Conservation (phyloP, 2,113 vertebrate species). For the Tupaia tana region DNA sequence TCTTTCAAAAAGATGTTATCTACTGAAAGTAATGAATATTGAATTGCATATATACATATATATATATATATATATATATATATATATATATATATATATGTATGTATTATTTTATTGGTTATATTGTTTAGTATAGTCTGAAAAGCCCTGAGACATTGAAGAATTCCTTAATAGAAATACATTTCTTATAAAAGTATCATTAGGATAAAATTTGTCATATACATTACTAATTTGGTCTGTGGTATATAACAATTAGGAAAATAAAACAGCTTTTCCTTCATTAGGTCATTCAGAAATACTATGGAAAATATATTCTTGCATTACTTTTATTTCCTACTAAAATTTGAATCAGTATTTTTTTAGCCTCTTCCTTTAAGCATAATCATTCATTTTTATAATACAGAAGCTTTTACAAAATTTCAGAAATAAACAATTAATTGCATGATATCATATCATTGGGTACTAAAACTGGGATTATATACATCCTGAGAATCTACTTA, state of each 20-base stretch:
- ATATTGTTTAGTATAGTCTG: background rate
- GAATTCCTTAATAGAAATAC: background rate
- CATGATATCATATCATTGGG: background rate
- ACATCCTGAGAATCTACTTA: background rate
- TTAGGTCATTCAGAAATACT: background rate
- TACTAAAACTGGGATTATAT: background rate
- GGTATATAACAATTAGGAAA: background rate
- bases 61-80: no score
- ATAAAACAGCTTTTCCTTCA: background rate
- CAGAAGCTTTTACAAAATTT: background rate
- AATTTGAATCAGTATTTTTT: background rate
- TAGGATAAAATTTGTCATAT: background rate
- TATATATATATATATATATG: rapidly evolving
- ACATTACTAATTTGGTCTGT: background rate
- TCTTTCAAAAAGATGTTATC: background rate
- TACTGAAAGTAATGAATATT: background rate
- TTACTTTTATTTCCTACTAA: background rate
- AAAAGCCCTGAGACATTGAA: background rate
- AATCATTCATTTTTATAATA: background rate
- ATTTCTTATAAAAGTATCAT: background rate
- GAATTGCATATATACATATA: background rate
- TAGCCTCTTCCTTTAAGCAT: background rate
- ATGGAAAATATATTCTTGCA: slow-evolving; percentile 1
- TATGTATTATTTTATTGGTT: background rate
- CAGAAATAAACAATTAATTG: background rate